Evolutionary conservation across 2,113 vertebrate species (phyloP).

Genomic region (Rhinopomastus cyanomelas): DNA sequence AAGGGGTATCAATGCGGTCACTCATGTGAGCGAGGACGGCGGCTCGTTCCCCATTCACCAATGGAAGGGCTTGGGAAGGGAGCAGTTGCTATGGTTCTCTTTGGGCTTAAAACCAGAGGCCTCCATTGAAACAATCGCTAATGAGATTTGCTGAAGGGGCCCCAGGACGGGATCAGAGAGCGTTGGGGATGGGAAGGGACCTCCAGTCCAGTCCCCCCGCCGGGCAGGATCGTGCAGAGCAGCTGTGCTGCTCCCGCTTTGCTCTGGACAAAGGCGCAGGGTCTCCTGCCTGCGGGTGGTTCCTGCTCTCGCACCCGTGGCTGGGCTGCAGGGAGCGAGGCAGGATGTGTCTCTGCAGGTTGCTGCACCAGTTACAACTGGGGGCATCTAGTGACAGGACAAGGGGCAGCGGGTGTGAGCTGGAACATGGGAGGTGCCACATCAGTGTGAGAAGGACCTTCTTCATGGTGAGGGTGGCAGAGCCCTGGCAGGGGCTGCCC

Average conservation of each 20-base stretch:
- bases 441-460: too few relatives aligned
- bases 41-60: conserved; percentile 47
- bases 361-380: too few relatives aligned
- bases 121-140: conserved; percentile 13
- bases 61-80: conserved; percentile 55
- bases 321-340: not conserved
- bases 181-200: too few relatives aligned
- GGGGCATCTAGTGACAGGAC: too few relatives aligned
- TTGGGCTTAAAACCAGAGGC: conserved; percentile 51
- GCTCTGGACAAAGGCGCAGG: conserved; percentile 14
- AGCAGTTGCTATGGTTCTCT: conserved; percentile 56
- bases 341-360: not conserved
- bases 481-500: too few relatives aligned
- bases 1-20: conserved; percentile 53
- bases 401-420: too few relatives aligned
- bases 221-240: too few relatives aligned
- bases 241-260: not conserved
- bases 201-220: too few relatives aligned
- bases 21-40: conserved; percentile 49
- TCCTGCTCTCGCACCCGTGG: not conserved
- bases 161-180: not conserved
- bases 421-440: too few relatives aligned
- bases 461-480: too few relatives aligned
- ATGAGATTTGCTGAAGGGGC: not conserved
- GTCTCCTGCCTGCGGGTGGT: not conserved